Evolutionary conservation across 2,797 vertebrate species (phyloP).

Genomic region (Pristis pectinata): DNA sequence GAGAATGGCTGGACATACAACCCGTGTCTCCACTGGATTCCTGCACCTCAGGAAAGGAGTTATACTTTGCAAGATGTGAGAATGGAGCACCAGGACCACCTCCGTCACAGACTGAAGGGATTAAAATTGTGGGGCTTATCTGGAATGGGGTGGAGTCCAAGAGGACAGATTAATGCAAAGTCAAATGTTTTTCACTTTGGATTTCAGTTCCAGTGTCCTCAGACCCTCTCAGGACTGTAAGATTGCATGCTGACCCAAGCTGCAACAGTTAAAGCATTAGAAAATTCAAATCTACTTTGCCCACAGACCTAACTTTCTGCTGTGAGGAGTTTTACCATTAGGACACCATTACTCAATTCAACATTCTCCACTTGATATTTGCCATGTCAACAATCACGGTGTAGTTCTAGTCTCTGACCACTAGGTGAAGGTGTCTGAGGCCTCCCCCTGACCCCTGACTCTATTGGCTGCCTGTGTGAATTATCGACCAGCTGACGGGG

Average conservation of each 20-base stretch:
- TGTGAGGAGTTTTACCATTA: neutral
- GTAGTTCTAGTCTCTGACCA: neutral
- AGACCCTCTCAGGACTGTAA: neutral
- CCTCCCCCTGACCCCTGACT: neutral
- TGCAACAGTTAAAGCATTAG: neutral
- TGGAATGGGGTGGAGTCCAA: neutral
- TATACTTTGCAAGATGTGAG: neutral
- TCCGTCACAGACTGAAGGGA: neutral
- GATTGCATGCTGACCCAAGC: neutral
- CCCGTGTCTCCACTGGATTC: neutral
- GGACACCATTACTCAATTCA: neutral
- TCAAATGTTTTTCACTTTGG: neutral
- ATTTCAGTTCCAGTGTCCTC: neutral
- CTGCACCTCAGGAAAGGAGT: too few relatives aligned
- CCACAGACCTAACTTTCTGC: neutral
- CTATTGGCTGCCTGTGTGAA: neutral
- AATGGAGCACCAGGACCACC: neutral
- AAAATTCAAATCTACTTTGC: neutral
- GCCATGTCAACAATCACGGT: conserved; percentile 6
- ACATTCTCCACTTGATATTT: neutral
- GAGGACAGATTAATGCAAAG: neutral
- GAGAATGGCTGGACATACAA: neutral
- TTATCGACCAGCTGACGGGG: neutral
- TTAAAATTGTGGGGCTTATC: neutral
- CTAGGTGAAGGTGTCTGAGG: neutral